A percentile compares a stretch with the other conserved stretches of the same genome.
Evolutionary conservation across 2,888 invertebrate species (phyloP).

Genomic region (Dryadula phaetusa): DNA sequence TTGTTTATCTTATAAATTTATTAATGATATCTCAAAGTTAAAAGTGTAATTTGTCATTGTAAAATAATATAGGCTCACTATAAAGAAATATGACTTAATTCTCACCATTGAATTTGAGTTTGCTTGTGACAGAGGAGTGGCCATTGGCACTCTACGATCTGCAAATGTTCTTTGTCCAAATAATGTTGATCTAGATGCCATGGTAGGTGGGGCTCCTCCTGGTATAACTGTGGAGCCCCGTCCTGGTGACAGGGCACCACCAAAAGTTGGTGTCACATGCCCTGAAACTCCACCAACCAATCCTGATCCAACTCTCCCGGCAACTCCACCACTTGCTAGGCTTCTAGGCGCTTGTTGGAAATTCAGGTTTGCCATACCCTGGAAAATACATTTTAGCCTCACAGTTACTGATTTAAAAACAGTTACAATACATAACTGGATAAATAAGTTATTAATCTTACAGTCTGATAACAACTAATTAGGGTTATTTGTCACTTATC

Average conservation of each 20-base stretch:
- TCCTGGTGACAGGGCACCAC: slow-evolving; percentile 78
- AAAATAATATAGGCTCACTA: no score
- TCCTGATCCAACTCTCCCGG: slow-evolving; percentile 85
- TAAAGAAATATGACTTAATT: slow-evolving; percentile 6
- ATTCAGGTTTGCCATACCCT: slow-evolving; percentile 97
- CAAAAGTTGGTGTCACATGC: slow-evolving; percentile 82
- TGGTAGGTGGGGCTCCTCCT: slow-evolving; percentile 81
- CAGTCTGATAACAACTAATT: slow-evolving; percentile 35
- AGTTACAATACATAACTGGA: background rate
- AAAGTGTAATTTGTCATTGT: no score
- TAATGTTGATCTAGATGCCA: slow-evolving; percentile 86
- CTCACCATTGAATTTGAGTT: slow-evolving; percentile 82
- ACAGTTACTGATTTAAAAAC: background rate
- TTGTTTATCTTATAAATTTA: no score
- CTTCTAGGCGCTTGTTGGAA: slow-evolving; percentile 95
- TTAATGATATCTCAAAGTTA: no score
- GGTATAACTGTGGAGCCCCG: slow-evolving; percentile 76
- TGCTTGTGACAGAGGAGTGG: slow-evolving; percentile 82
- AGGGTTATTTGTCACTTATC: slow-evolving; percentile 35
- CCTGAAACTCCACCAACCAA: slow-evolving; percentile 89
- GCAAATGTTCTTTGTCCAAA: slow-evolving; percentile 93
- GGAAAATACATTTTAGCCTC: slow-evolving; percentile 47
- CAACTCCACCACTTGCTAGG: slow-evolving; percentile 89
- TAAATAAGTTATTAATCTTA: slow-evolving; percentile 22
- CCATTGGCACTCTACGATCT: slow-evolving; percentile 89